Evolutionary conservation across 2,113 vertebrate species (phyloP).

Genomic region (Phoxinus phoxinus): DNA sequence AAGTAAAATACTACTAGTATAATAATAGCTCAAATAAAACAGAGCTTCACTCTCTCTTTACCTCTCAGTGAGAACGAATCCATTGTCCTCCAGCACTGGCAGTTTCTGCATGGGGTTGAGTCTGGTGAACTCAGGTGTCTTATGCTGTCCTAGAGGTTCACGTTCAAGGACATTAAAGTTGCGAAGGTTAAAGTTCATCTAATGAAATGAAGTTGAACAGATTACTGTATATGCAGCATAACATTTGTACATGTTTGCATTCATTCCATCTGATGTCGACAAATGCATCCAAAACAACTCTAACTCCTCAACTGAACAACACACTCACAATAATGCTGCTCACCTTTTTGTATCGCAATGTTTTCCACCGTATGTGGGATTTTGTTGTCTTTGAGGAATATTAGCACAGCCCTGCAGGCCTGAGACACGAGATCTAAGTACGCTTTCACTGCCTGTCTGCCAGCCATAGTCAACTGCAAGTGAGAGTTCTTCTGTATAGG

Average conservation of each 20-base stretch:
- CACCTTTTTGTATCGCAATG: slow-evolving; percentile 74
- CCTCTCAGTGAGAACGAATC: slow-evolving; percentile 78
- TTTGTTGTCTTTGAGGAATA: slow-evolving; percentile 68
- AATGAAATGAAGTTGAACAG: not conserved
- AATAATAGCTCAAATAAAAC: too few relatives aligned
- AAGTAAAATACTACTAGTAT: too few relatives aligned
- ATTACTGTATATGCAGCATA: not conserved
- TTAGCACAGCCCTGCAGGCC: slow-evolving; percentile 73
- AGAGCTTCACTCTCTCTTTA: slow-evolving; percentile 31
- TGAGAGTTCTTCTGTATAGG: not conserved
- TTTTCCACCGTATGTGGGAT: slow-evolving; percentile 68
- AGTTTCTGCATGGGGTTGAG: slow-evolving; percentile 79
- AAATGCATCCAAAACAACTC: not conserved
- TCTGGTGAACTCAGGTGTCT: slow-evolving; percentile 67
- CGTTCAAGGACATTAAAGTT: not conserved
- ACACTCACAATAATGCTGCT: slow-evolving; percentile 13
- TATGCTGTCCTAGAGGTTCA: slow-evolving; percentile 68
- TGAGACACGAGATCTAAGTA: slow-evolving; percentile 78
- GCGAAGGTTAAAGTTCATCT: not conserved
- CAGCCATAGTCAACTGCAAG: slow-evolving; percentile 40
- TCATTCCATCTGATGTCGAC: not conserved
- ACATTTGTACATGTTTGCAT: not conserved
- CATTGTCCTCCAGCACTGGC: slow-evolving; percentile 73
- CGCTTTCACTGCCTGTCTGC: slow-evolving; percentile 56
- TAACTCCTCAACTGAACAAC: not conserved